Percentiles rank a stretch among this genome's conserved stretches.
Conservation (phyloP, 2,888 invertebrate genomes). For the Tinea trinotella region DNA sequence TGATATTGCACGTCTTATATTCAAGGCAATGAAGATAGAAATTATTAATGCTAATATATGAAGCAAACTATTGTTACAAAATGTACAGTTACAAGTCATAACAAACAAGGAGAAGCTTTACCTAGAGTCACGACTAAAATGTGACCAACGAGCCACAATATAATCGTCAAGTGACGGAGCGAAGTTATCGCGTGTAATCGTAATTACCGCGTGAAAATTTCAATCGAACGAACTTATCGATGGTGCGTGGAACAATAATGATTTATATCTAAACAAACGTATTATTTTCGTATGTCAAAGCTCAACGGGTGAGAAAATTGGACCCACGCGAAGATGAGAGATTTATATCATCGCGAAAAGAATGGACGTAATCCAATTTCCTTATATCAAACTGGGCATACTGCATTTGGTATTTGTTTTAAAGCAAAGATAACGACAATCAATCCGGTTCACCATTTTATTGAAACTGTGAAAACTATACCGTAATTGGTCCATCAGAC, state of each 20-base stretch:
- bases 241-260: constrained; percentile 57
- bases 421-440: neutral
- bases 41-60: neutral
- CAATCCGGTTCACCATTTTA: neutral
- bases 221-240: constrained; percentile 57
- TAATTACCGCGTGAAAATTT: constrained; percentile 66
- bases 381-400: constrained; percentile 35
- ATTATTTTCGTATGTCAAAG: constrained; percentile 55
- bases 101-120: neutral
- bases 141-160: neutral
- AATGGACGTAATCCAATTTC: constrained; percentile 58
- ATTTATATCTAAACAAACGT: constrained; percentile 45
- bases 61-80: constrained; percentile 12
- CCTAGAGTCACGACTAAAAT: constrained; percentile 31
- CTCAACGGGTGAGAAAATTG: constrained; percentile 32
- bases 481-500: neutral
- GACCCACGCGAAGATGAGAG: constrained; percentile 44
- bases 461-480: constrained; percentile 32
- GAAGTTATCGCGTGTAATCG: constrained; percentile 52
- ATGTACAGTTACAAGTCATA: neutral
- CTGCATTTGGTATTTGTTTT: neutral
- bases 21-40: neutral
- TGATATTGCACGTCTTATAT: no score
- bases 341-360: constrained; percentile 50
- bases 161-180: constrained; percentile 8